Evolutionary conservation across 2,888 invertebrate species (phyloP).

Genomic region (Cyaniris semiargus): DNA sequence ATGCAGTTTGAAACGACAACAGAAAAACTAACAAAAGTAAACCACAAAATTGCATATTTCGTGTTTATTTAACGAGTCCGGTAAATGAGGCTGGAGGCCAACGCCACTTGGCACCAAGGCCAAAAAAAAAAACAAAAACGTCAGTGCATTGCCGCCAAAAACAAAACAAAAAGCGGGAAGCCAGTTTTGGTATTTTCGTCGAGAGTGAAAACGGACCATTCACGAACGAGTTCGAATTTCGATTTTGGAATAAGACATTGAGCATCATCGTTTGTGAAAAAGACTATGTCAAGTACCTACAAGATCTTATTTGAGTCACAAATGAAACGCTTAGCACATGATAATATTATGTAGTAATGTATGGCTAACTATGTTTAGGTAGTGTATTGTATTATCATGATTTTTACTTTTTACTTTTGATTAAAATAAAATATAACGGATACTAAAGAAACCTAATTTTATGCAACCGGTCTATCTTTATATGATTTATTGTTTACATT

Average conservation of each 20-base stretch:
- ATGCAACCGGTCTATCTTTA: no score
- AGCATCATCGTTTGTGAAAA: neutral
- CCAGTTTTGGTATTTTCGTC: slow-evolving; percentile 54
- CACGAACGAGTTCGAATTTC: slow-evolving; percentile 28
- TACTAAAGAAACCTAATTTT: no score
- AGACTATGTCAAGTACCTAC: no score
- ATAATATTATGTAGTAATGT: neutral
- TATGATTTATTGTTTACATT: no score
- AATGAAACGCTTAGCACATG: neutral
- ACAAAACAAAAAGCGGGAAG: slow-evolving; percentile 48
- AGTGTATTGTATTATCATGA: no score
- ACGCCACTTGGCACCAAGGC: slow-evolving; percentile 65
- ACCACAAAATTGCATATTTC: slow-evolving; percentile 36
- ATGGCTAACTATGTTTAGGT: no score
- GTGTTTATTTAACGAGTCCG: slow-evolving; percentile 29
- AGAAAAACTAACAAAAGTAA: slow-evolving; percentile 32
- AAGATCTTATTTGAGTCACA: neutral
- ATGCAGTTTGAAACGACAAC: slow-evolving; percentile 21
- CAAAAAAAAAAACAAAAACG: slow-evolving; percentile 49
- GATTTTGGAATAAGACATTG: slow-evolving; percentile 14
- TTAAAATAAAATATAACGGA: no score
- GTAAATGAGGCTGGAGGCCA: slow-evolving; percentile 49
- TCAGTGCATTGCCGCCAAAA: slow-evolving; percentile 44
- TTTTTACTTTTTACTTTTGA: no score
- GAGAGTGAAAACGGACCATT: slow-evolving; percentile 43